Conservation (phyloP, 2,888 invertebrate species). For the Zele albiditarsus region DNA sequence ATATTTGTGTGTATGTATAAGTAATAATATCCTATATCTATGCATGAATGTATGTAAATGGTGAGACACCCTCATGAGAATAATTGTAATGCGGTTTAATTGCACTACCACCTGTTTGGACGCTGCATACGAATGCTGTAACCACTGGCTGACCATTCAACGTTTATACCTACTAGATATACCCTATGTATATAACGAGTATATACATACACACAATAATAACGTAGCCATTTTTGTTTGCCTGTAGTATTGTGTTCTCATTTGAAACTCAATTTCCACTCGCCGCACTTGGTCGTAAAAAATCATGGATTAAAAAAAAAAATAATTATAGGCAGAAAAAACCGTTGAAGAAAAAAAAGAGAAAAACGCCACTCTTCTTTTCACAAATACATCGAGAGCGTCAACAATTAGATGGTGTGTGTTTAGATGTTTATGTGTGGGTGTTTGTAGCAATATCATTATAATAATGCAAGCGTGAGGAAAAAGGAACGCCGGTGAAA, state of each 20-base stretch:
- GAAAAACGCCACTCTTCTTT: not conserved
- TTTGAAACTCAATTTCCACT: not conserved
- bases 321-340: not conserved
- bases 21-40: not conserved
- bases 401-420: too few relatives aligned
- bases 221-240: not conserved
- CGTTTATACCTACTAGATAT: slow-evolving; percentile 29
- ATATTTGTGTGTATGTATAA: too few relatives aligned
- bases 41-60: not conserved
- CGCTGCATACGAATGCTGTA: slow-evolving; percentile 43
- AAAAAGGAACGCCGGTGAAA: not conserved
- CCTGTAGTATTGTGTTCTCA: not conserved
- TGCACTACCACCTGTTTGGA: slow-evolving; percentile 67
- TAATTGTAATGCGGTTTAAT: slow-evolving; percentile 69
- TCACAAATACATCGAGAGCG: too few relatives aligned
- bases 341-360: too few relatives aligned
- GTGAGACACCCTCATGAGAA: slow-evolving; percentile 48
- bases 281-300: not conserved
- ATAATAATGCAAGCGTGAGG: not conserved
- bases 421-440: not conserved
- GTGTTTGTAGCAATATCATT: slow-evolving; percentile 3
- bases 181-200: not conserved
- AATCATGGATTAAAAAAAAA: not conserved
- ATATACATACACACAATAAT: not conserved
- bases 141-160: slow-evolving; percentile 59